Base-by-base conservation (phyloP, 2,113 vertebrate genomes). In the Thalassarche chlororhynchos region DNA sequence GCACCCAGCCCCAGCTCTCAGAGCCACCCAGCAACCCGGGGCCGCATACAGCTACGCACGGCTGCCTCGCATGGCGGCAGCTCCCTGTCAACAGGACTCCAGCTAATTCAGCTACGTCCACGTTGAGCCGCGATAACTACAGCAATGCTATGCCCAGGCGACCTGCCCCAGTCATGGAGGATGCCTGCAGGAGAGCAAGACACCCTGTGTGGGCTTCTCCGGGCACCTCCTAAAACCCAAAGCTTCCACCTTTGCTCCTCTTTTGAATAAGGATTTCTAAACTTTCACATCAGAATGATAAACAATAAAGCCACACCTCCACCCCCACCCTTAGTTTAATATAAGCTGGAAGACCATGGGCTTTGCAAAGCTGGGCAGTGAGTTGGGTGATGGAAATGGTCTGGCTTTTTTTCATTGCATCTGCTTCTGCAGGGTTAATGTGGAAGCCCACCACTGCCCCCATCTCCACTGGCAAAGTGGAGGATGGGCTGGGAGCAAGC, bases 161-260 rank as follows among this genome's bases (percentile, higher is more conserved):
- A 61, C 40, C 80, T 55, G 74, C 26, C 31, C 60, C 11, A 2
- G 16, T 29, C 25, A 72, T 2, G 1, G 21, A 36, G 31, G 31
- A 54, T 40, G 79, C 31, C 74, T 36, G 14, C 40, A 72, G 25
- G 16, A 55, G 9, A 32, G 60, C 38, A 89, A 54, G 38, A 8
- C n/a, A 16, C 21, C 32, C 69, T 51, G 42, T 0, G 0, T 2
- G 2, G 12, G 40, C 38, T 75, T 55, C 47, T 20, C 58, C 3
- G 2, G 15, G 49, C 38, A 68, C 18, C 32, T 57, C 40, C 14
- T 40, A 31, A 87, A 76, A 80, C 1, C 4, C 40, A 55, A 36
- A 38, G 32, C 11, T 66, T 14, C 26, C 15, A 34, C 26, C 77
- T 83, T 70, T 40, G 40, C 5, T 62, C 25, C 32, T 57, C 54